phyloP scores from a whole-genome alignment of 2,113 vertebrate genomes.

The Picathartes gymnocephalus region DNA sequence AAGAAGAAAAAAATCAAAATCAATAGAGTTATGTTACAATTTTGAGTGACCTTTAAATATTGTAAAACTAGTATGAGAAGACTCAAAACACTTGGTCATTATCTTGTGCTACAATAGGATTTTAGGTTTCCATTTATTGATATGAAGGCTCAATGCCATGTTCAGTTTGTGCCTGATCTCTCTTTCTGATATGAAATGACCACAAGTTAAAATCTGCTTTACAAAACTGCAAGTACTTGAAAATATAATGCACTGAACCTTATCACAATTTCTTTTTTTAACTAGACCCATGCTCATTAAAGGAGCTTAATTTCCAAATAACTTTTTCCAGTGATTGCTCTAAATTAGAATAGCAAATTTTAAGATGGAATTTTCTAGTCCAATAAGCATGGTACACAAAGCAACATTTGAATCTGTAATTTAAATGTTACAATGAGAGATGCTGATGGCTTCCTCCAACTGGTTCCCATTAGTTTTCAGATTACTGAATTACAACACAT shows the following conservation, averaged over 20 bases:
- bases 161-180: not conserved
- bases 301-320: not conserved
- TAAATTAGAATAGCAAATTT: not conserved
- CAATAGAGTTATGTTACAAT: not conserved
- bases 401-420: not conserved
- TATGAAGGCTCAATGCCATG: not conserved
- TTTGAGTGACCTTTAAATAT: not conserved
- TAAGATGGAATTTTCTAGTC: conserved; percentile 4
- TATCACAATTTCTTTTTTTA: not conserved
- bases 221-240: not conserved
- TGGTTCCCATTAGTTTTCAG: conserved; percentile 37
- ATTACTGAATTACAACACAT: conserved; percentile 50
- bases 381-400: not conserved
- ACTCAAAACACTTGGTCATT: not conserved
- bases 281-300: not conserved
- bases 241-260: not conserved
- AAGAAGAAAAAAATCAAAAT: not conserved
- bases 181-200: not conserved
- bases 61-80: not conserved
- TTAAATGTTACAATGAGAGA: conserved; percentile 19
- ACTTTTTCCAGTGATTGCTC: not conserved
- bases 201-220: not conserved
- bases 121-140: not conserved
- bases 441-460: not conserved
- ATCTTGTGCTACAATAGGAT: not conserved